Conservation (phyloP, 2,888 invertebrate species). For the Lordiphosa andalusiaca region DNA sequence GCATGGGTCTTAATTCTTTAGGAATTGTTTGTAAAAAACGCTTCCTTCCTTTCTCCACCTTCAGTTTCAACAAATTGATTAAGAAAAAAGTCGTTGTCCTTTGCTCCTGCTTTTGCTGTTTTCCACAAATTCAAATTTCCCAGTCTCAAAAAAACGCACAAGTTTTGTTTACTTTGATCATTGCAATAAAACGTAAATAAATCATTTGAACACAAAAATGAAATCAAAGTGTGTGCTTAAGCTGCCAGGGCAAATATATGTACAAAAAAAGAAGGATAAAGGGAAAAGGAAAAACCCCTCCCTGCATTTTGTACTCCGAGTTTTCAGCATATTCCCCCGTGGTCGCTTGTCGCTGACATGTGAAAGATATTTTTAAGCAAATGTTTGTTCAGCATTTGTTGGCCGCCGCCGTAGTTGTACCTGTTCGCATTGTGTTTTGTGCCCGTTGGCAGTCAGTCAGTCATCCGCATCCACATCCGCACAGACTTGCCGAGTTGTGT, state of each 20-base stretch:
- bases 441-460: constrained; percentile 27
- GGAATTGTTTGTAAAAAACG: no score
- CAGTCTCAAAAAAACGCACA: constrained; percentile 19
- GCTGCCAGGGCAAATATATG: constrained; percentile 33
- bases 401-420: constrained; percentile 10
- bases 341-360: constrained; percentile 46
- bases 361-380: constrained; percentile 50
- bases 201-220: constrained; percentile 46
- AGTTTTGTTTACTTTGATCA: constrained; percentile 38
- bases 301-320: constrained; percentile 11
- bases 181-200: constrained; percentile 28
- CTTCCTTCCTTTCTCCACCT: no score
- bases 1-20: no score
- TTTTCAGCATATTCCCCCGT: constrained; percentile 27
- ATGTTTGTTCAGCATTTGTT: constrained; percentile 46
- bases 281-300: neutral
- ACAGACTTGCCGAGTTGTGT: constrained; percentile 9
- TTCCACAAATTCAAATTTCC: constrained; percentile 35
- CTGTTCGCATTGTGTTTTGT: constrained; percentile 26
- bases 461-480: neutral
- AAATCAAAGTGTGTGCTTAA: constrained; percentile 52
- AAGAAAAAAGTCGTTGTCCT: constrained; percentile 14
- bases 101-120: neutral
- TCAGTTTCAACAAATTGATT: no score
- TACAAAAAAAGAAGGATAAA: constrained; percentile 31